Evolutionary conservation across 1,140 invertebrate genomes (phyloP).

Genomic region (Macrocentrus cingulum): DNA sequence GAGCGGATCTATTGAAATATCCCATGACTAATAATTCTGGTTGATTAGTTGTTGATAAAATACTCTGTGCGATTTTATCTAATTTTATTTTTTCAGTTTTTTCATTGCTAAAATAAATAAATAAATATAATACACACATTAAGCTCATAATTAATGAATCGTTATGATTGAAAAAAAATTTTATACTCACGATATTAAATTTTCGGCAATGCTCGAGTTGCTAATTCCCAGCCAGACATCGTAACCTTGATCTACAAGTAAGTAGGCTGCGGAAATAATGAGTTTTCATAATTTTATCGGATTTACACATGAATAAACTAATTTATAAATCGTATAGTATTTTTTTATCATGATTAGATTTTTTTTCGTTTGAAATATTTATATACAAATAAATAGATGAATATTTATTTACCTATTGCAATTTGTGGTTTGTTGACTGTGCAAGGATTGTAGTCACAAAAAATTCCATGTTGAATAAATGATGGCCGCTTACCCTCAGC

Average conservation of each 20-base stretch:
- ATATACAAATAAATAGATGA: constrained; percentile 1
- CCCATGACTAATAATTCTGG: constrained; percentile 45
- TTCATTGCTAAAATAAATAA: constrained; percentile 39
- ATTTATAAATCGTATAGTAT: no score
- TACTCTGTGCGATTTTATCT: constrained; percentile 38
- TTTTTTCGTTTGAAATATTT: background rate
- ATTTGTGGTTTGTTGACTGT: constrained; percentile 42
- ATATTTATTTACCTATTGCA: constrained; percentile 37
- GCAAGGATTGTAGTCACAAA: constrained; percentile 51
- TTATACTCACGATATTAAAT: constrained; percentile 41
- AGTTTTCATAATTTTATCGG: background rate
- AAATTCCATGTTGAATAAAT: constrained; percentile 60
- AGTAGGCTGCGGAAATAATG: constrained; percentile 49
- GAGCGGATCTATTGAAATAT: constrained; percentile 40
- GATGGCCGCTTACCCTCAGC: constrained; percentile 36
- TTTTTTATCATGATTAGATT: no score
- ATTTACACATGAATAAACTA: no score
- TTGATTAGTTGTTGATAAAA: constrained; percentile 38
- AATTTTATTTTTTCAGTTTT: constrained; percentile 39
- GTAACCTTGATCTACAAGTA: constrained; percentile 59
- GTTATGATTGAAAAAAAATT: no score
- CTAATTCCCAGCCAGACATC: constrained; percentile 62
- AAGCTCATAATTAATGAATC: no score
- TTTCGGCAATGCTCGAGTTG: constrained; percentile 39
- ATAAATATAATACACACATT: no score